Evolutionary conservation across 2,888 invertebrate species (phyloP).

Genomic region (Perizoma affinitatum): DNA sequence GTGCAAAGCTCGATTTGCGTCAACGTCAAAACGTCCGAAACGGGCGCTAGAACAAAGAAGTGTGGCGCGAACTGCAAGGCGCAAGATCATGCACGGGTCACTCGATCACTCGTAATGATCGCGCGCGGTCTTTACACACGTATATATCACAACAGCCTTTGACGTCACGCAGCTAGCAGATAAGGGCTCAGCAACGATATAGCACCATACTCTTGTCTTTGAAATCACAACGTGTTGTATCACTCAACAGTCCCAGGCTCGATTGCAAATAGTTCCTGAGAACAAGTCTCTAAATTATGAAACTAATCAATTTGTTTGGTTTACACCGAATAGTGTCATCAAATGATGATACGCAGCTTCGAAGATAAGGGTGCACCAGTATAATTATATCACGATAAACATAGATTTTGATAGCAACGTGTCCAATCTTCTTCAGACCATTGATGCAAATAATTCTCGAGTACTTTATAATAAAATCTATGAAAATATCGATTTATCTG

Average conservation of each 20-base stretch:
- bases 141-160: conserved; percentile 67
- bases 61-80: conserved; percentile 56
- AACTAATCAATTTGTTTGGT: background rate
- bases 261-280: conserved; percentile 17
- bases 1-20: conserved; percentile 35
- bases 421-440: background rate
- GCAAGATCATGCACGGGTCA: conserved; percentile 62
- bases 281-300: background rate
- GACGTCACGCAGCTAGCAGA: conserved; percentile 66
- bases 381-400: background rate
- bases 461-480: too few relatives aligned
- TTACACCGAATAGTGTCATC: too few relatives aligned
- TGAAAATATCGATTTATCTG: too few relatives aligned
- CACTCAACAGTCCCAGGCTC: conserved; percentile 9
- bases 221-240: conserved; percentile 36
- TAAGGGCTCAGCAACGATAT: conserved; percentile 50
- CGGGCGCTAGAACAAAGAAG: conserved; percentile 47
- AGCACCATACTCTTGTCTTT: conserved; percentile 2
- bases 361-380: background rate
- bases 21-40: conserved; percentile 36
- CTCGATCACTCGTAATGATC: conserved; percentile 67
- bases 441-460: too few relatives aligned
- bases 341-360: background rate
- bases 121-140: conserved; percentile 67
- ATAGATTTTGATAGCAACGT: background rate